Evolutionary conservation across 1,140 invertebrate genomes (phyloP), one percentile per base, ranked within the genome.

Genomic region (Trichonephila clavipes): DNA sequence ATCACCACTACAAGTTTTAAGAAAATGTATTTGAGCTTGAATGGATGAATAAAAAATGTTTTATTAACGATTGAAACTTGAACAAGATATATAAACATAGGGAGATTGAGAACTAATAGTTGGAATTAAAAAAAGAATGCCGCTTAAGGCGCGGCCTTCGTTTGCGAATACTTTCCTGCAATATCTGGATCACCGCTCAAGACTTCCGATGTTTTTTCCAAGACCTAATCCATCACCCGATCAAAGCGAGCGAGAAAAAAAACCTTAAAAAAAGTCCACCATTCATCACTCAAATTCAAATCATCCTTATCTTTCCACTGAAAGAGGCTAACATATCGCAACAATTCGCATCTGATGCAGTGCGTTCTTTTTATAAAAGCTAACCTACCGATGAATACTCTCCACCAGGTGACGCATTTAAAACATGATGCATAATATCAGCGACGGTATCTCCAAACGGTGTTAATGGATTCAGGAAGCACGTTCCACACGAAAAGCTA

Each of bases 361-460:
- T 24, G 6, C 66, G 12, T 69, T 24, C 66, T 14, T 69, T 69
- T 69, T n/a, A 69, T 69, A 69, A 69, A 69, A 69, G 24, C 10
- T 28, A 82, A 40, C 77, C 34, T 14, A 82, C 77, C 28, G 44
- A 82, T 82, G 34, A 82, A 82, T 82, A 14, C 24, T 40, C 14
- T 82, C 1, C 34, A 82, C 8, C 72, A 82, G 77, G 77, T 82
- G 77, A 82, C 77, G 77, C 77, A 44, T 82, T 82, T 81, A 40
- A 44, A 82, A 51, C 77, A 18, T 40, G 40, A 21, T 34, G 34
- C 24, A 24, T 6, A n/a, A 3, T 69, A 69, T 69, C 66, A 69
- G 0, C 1, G 3, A 24, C 66, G 66, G 10, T 24, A 69, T 69
- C 66, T 69, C 7, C 4, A 21, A 12, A 3, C 66, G n/a, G n/a